Evolutionary conservation across 2,797 vertebrate species (phyloP), one percentile per base, ranked within the genome.

Genomic region (Pangasius mekongensis): DNA sequence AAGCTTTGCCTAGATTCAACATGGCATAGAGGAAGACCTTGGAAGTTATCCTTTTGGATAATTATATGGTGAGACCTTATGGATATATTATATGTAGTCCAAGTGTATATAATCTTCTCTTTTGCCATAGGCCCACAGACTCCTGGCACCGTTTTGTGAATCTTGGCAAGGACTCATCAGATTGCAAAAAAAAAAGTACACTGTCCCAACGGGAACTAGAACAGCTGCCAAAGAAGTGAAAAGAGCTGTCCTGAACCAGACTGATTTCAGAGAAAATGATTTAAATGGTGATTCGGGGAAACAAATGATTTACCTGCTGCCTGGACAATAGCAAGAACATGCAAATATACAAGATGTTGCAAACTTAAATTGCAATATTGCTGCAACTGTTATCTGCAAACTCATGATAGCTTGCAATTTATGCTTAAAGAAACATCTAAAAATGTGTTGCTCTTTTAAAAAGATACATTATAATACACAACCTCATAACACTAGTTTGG

Each of bases 131-230:
- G 54, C 83, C 89, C 88, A 89, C 73, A 64, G 33, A 84, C 86
- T 83, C 22, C 82, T 91, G 85, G 86, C 64, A 88, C 58, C n/a
- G 22, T 88, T 87, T 92, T 91, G 67, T 90, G 82, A 89, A 60
- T 91, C 83, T 91, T 92, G 93, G 91, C 90, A 90, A 58, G 83
- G 43, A 71, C 39, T 89, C 88, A 88, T 88, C 33, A 33, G 74
- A 89, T 89, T 91, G 87, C 88, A 90, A 87, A 91, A 14, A 89
- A 91, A 91, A 89, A 87, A 91, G 86, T 89, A 87, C 85, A 83
- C 83, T 86, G 85, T 88, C 85, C 91, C 77, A 43, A 54, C 0
- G 14, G 84, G 88, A 89, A 86, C 60, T 84, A 76, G 54, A 85
- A 69, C 56, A 77, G 20, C 66, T 87, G 91, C 91, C 92, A 93